phyloP scores from a whole-genome alignment of 2,113 vertebrate genomes.

The Zapus hudsonius region DNA sequence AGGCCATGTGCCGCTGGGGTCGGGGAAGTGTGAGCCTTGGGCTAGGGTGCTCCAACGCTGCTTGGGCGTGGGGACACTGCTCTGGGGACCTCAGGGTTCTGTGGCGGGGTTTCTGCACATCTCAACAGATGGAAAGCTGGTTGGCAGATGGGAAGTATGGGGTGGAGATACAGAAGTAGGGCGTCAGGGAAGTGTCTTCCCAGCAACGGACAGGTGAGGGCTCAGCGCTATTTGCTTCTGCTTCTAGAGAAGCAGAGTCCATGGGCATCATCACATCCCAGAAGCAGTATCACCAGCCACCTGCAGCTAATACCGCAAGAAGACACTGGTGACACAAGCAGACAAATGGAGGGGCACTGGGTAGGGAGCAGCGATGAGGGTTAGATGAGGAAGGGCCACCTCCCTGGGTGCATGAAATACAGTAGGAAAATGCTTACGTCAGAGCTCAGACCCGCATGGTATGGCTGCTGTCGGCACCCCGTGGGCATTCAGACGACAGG shows the following conservation, averaged over 20 bases:
- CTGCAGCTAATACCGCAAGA: not conserved
- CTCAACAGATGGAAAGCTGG: not conserved
- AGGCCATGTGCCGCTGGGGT: not conserved
- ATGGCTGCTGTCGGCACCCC: constrained; percentile 89
- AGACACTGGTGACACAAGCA: constrained; percentile 38
- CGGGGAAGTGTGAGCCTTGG: not conserved
- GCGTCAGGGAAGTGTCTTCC: not conserved
- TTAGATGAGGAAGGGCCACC: not conserved
- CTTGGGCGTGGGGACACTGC: not conserved
- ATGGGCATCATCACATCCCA: not conserved
- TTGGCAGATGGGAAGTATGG: not conserved
- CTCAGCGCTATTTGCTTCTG: constrained; percentile 29
- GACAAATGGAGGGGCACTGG: not conserved
- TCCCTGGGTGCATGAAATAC: constrained; percentile 65
- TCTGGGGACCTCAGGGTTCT: constrained; percentile 21
- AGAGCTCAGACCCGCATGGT: constrained; percentile 94
- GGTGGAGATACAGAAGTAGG: not conserved
- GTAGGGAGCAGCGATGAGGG: constrained; percentile 64
- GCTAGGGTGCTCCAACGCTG: not conserved
- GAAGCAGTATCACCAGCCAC: not conserved
- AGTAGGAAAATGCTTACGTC: constrained; percentile 92
- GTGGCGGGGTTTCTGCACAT: not conserved
- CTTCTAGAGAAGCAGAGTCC: constrained; percentile 55
- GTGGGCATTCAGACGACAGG: constrained; percentile 88
- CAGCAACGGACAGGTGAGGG: not conserved